Conservation (phyloP, 2,888 invertebrate species). For the Brachypterus glaber region DNA sequence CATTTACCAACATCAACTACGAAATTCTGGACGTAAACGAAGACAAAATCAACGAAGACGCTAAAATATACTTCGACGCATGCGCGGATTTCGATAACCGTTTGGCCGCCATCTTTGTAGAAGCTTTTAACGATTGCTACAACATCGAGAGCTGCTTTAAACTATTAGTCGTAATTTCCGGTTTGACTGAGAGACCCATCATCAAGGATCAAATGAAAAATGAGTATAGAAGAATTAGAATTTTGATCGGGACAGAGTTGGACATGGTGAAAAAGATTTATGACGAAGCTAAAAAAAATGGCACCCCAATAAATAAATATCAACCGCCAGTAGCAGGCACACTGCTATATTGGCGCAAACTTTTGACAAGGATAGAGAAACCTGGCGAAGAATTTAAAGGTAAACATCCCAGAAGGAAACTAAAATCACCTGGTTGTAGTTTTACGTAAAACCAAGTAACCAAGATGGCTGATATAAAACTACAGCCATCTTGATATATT, state of each 20-base stretch:
- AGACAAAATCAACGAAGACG: constrained; percentile 55
- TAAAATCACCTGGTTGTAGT: no score
- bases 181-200: constrained; percentile 62
- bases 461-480: no score
- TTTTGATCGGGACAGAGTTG: constrained; percentile 55
- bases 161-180: constrained; percentile 47
- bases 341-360: constrained; percentile 57
- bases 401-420: no score
- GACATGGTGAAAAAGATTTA: constrained; percentile 55
- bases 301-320: constrained; percentile 52
- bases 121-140: constrained; percentile 72
- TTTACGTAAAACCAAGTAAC: no score
- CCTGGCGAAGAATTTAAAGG: constrained; percentile 54
- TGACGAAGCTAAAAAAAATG: constrained; percentile 45
- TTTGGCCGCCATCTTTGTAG: constrained; percentile 68
- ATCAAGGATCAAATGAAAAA: constrained; percentile 62
- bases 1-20: constrained; percentile 52
- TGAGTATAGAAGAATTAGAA: constrained; percentile 55
- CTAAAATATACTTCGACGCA: constrained; percentile 50
- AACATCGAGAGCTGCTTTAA: constrained; percentile 55
- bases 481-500: no score
- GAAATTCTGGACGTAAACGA: constrained; percentile 68
- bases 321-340: constrained; percentile 70
- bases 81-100: constrained; percentile 65
- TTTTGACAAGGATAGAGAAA: constrained; percentile 48